Percentiles rank a stretch among this genome's conserved stretches.
Evolutionary conservation across 2,888 invertebrate genomes (phyloP).

Genomic region (Allacma fusca): DNA sequence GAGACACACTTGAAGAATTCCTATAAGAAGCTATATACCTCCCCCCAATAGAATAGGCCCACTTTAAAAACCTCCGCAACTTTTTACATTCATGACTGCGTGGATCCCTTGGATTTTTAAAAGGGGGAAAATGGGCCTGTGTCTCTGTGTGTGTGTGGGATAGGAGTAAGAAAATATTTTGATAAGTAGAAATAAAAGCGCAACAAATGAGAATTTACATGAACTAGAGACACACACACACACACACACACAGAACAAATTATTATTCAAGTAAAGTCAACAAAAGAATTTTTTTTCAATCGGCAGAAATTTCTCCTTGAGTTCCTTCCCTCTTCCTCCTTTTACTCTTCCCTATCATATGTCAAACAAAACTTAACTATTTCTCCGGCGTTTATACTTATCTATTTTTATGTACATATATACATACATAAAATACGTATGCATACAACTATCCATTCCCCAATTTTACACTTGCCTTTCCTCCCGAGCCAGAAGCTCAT

Average conservation of each 20-base stretch:
- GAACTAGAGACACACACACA: too few relatives aligned
- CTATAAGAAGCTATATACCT: neutral
- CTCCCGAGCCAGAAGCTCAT: too few relatives aligned
- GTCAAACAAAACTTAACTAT: neutral
- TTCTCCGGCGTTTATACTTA: neutral
- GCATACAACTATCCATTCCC: too few relatives aligned
- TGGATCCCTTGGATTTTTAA: neutral
- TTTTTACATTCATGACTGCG: neutral
- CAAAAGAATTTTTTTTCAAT: slow-evolving; percentile 32
- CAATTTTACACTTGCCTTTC: too few relatives aligned
- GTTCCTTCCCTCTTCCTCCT: neutral
- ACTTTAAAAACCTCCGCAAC: too few relatives aligned
- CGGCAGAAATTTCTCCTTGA: neutral
- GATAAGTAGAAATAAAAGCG: slow-evolving; percentile 36
- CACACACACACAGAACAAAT: slow-evolving; percentile 27
- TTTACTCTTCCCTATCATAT: neutral
- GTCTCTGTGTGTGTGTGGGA: too few relatives aligned
- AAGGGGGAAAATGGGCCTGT: neutral
- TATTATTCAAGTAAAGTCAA: slow-evolving; percentile 38
- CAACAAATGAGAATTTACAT: slow-evolving; percentile 11
- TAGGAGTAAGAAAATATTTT: slow-evolving; percentile 39
- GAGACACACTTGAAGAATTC: slow-evolving; percentile 8
- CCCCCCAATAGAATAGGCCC: too few relatives aligned
- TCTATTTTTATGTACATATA: too few relatives aligned
- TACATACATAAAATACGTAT: too few relatives aligned